These are phyloP conservation scores for Babylonia areolata DNA, from an alignment of 1,140 invertebrate genomes.

Conservation along the genomic window DNA sequence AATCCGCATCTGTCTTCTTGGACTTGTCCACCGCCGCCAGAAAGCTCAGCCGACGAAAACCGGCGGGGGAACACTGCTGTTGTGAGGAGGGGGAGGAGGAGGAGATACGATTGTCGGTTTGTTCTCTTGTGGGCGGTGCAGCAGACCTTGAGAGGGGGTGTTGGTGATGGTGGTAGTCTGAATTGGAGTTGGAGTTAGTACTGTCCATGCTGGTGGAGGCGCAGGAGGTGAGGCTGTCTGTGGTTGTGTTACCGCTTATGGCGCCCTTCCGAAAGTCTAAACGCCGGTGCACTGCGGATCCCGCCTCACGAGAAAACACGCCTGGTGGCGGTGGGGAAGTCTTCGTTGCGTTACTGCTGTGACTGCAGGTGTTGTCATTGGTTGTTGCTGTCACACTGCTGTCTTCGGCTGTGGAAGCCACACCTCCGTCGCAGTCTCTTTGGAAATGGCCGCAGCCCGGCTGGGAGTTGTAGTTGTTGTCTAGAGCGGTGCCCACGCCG, in stretches of 20 bases:
- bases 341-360: background rate
- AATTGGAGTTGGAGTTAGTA: background rate
- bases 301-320: background rate
- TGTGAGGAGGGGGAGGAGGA: background rate
- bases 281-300: conserved; percentile 4
- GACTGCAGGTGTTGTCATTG: background rate
- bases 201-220: conserved; percentile 23
- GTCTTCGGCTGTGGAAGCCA: background rate
- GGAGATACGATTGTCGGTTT: background rate
- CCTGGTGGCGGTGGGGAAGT: background rate
- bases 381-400: background rate
- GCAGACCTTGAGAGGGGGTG: background rate
- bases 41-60: conserved; percentile 28
- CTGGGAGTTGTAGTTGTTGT: conserved; percentile 38
- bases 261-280: conserved; percentile 17
- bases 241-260: conserved; percentile 1
- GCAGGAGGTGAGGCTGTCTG: conserved; percentile 17
- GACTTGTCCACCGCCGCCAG: conserved; percentile 34
- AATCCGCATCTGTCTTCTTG: background rate
- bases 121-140: background rate
- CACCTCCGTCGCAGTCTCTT: background rate
- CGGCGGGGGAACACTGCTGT: conserved; percentile 15
- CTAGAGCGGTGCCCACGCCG: background rate
- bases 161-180: background rate
- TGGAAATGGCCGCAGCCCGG: background rate